Evolutionary conservation across 2,888 invertebrate species (phyloP).

Genomic region (Saturnia japonica): DNA sequence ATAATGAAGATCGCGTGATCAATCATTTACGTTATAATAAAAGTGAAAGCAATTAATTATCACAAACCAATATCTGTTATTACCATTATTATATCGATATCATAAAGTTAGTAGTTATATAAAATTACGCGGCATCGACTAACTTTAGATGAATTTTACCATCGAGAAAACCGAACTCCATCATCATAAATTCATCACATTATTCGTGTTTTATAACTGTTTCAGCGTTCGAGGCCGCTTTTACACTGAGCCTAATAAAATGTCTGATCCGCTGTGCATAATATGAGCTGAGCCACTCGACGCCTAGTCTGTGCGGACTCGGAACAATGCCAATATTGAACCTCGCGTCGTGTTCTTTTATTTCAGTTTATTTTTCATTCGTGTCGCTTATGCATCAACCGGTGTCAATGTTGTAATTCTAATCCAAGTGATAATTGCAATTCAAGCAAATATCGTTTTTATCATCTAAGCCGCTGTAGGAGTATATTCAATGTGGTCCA

Average conservation of each 20-base stretch:
- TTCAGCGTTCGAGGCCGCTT: slow-evolving; percentile 1
- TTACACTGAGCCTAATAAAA: slow-evolving; percentile 3
- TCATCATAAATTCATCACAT: slow-evolving; percentile 10
- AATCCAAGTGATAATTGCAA: neutral
- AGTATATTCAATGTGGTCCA: neutral
- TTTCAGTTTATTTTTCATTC: neutral
- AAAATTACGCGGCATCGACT: neutral
- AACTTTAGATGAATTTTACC: neutral
- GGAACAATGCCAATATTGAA: slow-evolving; percentile 2
- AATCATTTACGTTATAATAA: neutral
- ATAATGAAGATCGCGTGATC: neutral
- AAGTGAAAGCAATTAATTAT: neutral
- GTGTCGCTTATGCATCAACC: neutral
- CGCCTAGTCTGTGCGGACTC: neutral
- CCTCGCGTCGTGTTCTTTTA: neutral
- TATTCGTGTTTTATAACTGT: slow-evolving; percentile 9
- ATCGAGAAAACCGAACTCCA: slow-evolving; percentile 3
- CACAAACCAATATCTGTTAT: neutral
- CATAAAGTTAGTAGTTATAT: neutral
- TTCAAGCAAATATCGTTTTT: neutral
- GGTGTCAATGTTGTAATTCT: neutral
- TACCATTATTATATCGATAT: neutral
- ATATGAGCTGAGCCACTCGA: neutral
- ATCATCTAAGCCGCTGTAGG: neutral
- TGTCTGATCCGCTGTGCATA: neutral